Evolutionary conservation across 1,140 invertebrate genomes (phyloP).

Genomic region (Sminthurides bifidus): DNA sequence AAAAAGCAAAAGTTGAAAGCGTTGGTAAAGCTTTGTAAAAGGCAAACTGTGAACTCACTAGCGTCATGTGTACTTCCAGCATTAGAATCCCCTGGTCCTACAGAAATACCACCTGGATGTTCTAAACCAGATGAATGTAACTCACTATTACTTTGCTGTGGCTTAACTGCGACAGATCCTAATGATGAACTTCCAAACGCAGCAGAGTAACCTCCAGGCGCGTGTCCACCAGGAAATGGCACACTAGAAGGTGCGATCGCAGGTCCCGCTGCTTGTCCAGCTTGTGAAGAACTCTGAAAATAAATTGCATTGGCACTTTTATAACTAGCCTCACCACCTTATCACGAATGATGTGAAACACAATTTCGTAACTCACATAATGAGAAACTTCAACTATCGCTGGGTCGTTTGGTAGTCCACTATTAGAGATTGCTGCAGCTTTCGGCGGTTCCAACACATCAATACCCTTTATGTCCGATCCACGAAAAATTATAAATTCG

Average conservation of each 20-base stretch:
- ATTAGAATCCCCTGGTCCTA: conserved; percentile 15
- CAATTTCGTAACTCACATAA: conserved; percentile 17
- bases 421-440: conserved; percentile 33
- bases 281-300: background rate
- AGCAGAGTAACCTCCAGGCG: background rate
- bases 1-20: conserved; percentile 9
- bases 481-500: conserved; percentile 96
- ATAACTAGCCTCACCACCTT: background rate
- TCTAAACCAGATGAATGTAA: conserved; percentile 10
- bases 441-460: conserved; percentile 57
- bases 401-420: conserved; percentile 66
- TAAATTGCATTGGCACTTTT: background rate
- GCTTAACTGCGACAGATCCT: background rate
- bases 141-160: conserved; percentile 16
- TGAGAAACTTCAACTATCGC: conserved; percentile 71
- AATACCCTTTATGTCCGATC: conserved; percentile 97
- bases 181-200: background rate
- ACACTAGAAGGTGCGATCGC: background rate
- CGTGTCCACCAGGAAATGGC: too few species aligned
- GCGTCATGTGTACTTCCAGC: conserved; percentile 19
- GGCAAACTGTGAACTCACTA: conserved; percentile 14
- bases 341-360: background rate
- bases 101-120: conserved; percentile 16
- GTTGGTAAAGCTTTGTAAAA: background rate
- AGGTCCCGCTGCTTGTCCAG: background rate